phyloP scores from a whole-genome alignment of 1,140 invertebrate genomes.

The Bacillus rossius region DNA sequence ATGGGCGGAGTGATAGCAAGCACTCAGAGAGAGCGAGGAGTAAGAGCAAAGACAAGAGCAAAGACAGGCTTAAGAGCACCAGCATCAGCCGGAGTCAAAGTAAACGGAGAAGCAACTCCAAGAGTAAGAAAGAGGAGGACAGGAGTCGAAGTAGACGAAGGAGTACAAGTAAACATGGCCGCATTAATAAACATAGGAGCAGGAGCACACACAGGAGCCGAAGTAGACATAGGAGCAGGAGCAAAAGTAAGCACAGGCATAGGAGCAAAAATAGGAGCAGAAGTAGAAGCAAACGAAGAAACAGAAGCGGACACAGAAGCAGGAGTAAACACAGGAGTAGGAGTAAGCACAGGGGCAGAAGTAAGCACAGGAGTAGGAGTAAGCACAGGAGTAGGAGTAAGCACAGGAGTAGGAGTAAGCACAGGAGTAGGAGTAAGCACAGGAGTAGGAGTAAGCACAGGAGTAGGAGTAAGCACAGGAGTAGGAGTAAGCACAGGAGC shows the following conservation, averaged over 20 bases:
- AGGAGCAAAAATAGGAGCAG: conserved; percentile 20
- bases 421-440: conserved; percentile 42
- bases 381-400: not conserved
- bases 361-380: conserved; percentile 5
- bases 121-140: no score
- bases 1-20: conserved; percentile 9
- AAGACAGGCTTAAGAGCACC: no score
- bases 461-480: not conserved
- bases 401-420: conserved; percentile 24
- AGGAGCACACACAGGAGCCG: conserved; percentile 4
- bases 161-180: not conserved
- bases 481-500: conserved; percentile 6
- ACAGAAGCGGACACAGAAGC: conserved; percentile 28
- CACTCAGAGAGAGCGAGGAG: no score
- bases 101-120: no score
- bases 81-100: no score
- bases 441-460: conserved; percentile 27
- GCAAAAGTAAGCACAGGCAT: conserved; percentile 28
- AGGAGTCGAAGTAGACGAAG: not conserved
- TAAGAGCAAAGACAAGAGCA: no score
- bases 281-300: conserved; percentile 12
- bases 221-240: conserved; percentile 18
- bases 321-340: conserved; percentile 6
- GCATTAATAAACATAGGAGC: not conserved
- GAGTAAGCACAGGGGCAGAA: conserved; percentile 7